Evolutionary conservation across 2,888 invertebrate species (phyloP).

Genomic region (Bellardia pandia): DNA sequence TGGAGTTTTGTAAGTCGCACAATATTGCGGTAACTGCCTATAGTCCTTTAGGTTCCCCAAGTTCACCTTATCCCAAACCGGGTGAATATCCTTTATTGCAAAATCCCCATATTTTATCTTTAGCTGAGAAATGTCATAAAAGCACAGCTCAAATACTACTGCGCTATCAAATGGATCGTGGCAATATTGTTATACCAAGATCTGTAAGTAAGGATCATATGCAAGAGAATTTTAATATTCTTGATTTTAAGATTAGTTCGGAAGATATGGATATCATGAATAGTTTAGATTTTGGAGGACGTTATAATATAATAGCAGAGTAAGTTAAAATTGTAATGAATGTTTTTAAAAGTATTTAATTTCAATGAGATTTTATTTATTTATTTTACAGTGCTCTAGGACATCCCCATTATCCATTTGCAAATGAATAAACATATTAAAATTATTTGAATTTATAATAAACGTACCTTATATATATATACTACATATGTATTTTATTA

Average conservation of each 20-base stretch:
- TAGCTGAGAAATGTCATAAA: conserved; percentile 87
- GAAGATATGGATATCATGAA: conserved; percentile 89
- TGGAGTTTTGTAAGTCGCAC: conserved; percentile 88
- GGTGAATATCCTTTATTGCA: conserved; percentile 65
- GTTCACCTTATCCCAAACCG: conserved; percentile 69
- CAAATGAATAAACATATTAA: conserved; percentile 9
- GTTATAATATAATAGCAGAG: conserved; percentile 85
- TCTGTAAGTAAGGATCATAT: conserved; percentile 90
- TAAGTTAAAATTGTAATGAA: conserved; percentile 70
- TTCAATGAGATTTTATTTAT: background rate
- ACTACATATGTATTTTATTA: too few relatives aligned
- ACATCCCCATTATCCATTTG: conserved; percentile 72
- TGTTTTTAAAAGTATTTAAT: background rate
- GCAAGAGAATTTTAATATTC: conserved; percentile 89
- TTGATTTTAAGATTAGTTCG: conserved; percentile 89
- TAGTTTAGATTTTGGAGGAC: conserved; percentile 89
- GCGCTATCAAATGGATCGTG: conserved; percentile 88
- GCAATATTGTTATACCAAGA: conserved; percentile 91
- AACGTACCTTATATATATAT: background rate
- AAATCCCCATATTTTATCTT: conserved; percentile 64
- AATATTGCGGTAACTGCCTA: conserved; percentile 91
- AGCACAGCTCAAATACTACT: conserved; percentile 88
- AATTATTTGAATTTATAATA: background rate
- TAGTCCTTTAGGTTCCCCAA: conserved; percentile 92
- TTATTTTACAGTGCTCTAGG: conserved; percentile 58